Base-by-base conservation (phyloP, 2,888 invertebrate species). In the Silvanus unidentatus region DNA sequence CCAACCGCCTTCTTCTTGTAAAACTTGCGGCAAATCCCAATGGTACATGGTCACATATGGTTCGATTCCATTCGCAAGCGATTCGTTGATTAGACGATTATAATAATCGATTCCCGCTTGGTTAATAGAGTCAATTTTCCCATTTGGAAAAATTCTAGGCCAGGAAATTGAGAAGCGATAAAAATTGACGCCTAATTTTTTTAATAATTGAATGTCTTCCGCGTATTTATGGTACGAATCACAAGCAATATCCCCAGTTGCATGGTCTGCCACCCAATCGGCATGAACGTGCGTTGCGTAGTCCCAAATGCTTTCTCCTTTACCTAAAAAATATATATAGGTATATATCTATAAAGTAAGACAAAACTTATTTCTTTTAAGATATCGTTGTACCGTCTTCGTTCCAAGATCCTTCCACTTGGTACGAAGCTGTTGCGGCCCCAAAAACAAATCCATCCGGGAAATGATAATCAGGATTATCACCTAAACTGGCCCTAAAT, bases 101-200 rank as follows among this genome's bases (percentile, higher is more conserved):
- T 91, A 91, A 68, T 88, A 88, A 43, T 78, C 71, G 10, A 90
- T 74, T 11, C 87, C 90, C 1, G 76, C 74, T 32, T 75, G 70
- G 62, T 85, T 90, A 10, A 87, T 72, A n/a, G 75, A 62, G 57
- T 81, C 78, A 10, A 77, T 73, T 42, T 77, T 73, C 6, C 84
- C 84, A 42, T 69, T 75, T 0, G 84, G 83, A 30, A 86, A 63
- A 32, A 57, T 52, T 46, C 54, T 44, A 4, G 49, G 43, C 52
- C 54, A 53, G 16, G 58, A 57, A 37, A 53, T 27, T 1, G 47
- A 47, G 43, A 52, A 40, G 37, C 80, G 68, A 62, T 81, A 81
- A 60, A 72, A 74, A 41, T 69, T 53, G 2, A 77, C 75, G 0
- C 80, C 80, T 1, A 84, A 64, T 11, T 74, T 60, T 43, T 72